Conservation (phyloP, 37 sponge, comb jelly and placozoan genomes). For the Aphrocallistes beatrix region DNA sequence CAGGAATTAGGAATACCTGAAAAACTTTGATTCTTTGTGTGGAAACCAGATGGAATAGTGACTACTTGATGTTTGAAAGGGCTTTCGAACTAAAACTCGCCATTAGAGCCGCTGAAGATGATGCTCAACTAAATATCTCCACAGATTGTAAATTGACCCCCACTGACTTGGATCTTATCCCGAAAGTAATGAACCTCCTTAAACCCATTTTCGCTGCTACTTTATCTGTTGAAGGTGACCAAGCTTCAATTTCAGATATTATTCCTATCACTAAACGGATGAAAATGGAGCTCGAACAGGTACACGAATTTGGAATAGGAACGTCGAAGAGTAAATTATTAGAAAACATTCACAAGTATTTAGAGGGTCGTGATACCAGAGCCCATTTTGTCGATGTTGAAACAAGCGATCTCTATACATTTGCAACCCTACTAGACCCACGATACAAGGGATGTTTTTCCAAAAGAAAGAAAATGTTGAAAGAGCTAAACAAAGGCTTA, state of each 20-base stretch:
- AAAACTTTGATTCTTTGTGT: slow-evolving; percentile 16
- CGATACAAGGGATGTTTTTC: slow-evolving; percentile 2
- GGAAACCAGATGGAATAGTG: slow-evolving; percentile 9
- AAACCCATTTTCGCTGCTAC: slow-evolving; percentile 12
- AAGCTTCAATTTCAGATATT: slow-evolving; percentile 16
- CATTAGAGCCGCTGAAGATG: slow-evolving; percentile 14
- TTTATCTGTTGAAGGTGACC: neutral
- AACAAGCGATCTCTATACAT: neutral
- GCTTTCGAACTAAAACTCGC: neutral
- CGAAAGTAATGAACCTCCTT: neutral
- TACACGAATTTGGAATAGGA: neutral
- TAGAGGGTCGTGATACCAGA: slow-evolving; percentile 4
- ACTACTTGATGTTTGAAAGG: slow-evolving; percentile 14
- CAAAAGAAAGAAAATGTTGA: neutral
- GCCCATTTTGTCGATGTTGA: neutral
- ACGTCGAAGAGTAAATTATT: slow-evolving; percentile 11
- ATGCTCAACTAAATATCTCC: slow-evolving; percentile 1
- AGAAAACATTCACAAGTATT: slow-evolving; percentile 11
- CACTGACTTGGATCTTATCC: neutral
- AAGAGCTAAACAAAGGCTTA: slow-evolving; percentile 1
- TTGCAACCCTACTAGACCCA: slow-evolving; percentile 17
- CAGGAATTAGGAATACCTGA: neutral
- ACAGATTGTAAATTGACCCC: slow-evolving; percentile 17
- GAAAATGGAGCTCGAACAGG: slow-evolving; percentile 17
- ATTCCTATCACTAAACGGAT: slow-evolving; percentile 4